Percentiles rank a stretch among this genome's conserved stretches.
Evolutionary conservation across 2,113 vertebrate genomes (phyloP).

Genomic region (Larimichthys polyactis): DNA sequence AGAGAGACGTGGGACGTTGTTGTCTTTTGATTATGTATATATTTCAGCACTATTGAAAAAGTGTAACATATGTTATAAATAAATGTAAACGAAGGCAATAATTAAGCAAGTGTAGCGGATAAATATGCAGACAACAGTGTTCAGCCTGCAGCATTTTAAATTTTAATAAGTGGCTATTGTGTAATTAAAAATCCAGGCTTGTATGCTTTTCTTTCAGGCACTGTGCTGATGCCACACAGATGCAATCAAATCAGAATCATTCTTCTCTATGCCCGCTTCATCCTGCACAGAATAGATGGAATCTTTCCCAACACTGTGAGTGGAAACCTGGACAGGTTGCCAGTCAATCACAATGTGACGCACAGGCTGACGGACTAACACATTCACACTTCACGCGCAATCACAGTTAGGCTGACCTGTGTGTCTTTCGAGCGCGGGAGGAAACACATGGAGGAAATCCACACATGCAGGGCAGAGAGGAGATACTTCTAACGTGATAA

Average conservation of each 20-base stretch:
- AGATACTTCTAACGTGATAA: neutral
- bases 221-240: neutral
- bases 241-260: slow-evolving; percentile 9
- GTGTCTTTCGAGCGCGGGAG: neutral
- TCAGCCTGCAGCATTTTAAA: slow-evolving; percentile 12
- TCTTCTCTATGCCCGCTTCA: neutral
- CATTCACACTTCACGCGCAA: slow-evolving; percentile 2
- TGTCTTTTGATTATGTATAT: neutral
- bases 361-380: neutral
- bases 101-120: neutral
- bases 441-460: neutral
- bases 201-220: neutral
- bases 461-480: neutral
- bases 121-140: neutral
- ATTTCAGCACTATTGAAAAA: neutral
- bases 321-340: neutral
- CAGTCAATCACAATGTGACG: slow-evolving; percentile 6
- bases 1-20: neutral
- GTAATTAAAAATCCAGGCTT: neutral
- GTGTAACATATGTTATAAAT: neutral
- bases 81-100: neutral
- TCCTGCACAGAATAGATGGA: slow-evolving; percentile 2
- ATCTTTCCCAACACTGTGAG: slow-evolving; percentile 1
- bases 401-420: neutral
- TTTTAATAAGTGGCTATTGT: slow-evolving; percentile 14